Base-by-base conservation (phyloP, 2,888 invertebrate species). In the Tromatobia lineatoria region DNA sequence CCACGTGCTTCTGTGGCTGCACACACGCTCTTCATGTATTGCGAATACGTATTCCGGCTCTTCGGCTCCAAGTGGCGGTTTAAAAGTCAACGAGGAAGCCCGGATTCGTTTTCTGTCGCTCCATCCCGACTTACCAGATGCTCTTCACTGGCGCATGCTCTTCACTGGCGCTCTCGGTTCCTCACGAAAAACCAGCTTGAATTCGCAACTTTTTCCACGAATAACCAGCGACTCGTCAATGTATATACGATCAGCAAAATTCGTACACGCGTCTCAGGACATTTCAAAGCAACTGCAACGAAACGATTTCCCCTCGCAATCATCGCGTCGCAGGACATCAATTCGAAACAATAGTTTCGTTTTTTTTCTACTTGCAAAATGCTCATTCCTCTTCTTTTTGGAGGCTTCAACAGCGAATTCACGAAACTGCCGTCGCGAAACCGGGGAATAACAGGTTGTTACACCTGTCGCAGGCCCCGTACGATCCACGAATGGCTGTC, bases 11-110 rank as follows among this genome's bases (percentile, higher is more conserved):
- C 78, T 45, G 64, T 47, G 52, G 20, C 61, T 45, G 59, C 25
- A 20, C 57, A 25, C 25, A 1, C 13, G 57, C 59, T 59, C 57
- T 25, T 25, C 64, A 7, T 13, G 13, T 42, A 57, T 71, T 25
- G 20, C 70, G 23, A 25, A 52, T 18, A 20, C 70, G 45, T 29
- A 20, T 29, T 54, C 20, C 38, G 25, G 11, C 42, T 38, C 69
- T 38, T 25, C 38, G 61, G 45, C 42, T 20, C 47, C 57, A 42
- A 50, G 54, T 20, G 47, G 47, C 82, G 70, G 84, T 86, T 90
- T 90, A 88, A 90, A 89, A 90, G 85, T 88, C 89, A 89, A 90
- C 87, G 87, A 88, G 88, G 86, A 86, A 87, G 87, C 85, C 83
- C 82, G 84, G 20, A 6, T 23, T n/a, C 83, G 42, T 82, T 67